phyloP scores from a whole-genome alignment of 1,140 invertebrate genomes.

The Batillaria attramentaria region DNA sequence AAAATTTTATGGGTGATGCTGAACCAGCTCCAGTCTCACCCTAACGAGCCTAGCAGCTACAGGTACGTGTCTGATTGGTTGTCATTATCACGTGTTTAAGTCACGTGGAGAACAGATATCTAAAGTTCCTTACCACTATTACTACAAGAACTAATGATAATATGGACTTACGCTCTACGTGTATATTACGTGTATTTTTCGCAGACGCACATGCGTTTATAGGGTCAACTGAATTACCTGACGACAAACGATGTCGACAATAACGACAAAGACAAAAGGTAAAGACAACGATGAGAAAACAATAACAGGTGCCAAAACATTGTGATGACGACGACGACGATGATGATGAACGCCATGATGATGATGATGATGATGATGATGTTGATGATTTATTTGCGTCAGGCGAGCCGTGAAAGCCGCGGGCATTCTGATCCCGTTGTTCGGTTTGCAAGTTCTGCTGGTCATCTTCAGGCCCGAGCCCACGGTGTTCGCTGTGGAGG shows the following conservation, averaged over 20 bases:
- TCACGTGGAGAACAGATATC: not conserved
- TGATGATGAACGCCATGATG: constrained; percentile 14
- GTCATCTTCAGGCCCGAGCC: constrained; percentile 82
- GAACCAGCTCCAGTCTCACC: constrained; percentile 73
- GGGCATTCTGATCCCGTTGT: constrained; percentile 83
- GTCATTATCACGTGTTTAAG: not conserved
- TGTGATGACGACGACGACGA: constrained; percentile 28
- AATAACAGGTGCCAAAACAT: too few relatives aligned
- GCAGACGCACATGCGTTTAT: too few relatives aligned
- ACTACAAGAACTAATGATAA: not conserved
- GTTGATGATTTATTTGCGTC: constrained; percentile 11
- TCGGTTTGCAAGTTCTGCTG: constrained; percentile 85
- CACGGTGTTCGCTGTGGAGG: constrained; percentile 33
- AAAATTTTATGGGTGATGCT: constrained; percentile 75
- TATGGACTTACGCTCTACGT: too few relatives aligned
- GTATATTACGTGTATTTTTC: too few relatives aligned
- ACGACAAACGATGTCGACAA: too few relatives aligned
- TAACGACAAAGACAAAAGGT: too few relatives aligned
- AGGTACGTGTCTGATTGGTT: constrained; percentile 65
- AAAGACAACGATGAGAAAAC: too few relatives aligned
- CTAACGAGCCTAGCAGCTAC: constrained; percentile 75
- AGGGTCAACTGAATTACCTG: too few relatives aligned
- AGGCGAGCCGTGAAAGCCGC: constrained; percentile 82
- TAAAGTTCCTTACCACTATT: not conserved
- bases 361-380: constrained; percentile 39